phyloP scores from a whole-genome alignment of 2,113 vertebrate species.

The Heterocephalus glaber region DNA sequence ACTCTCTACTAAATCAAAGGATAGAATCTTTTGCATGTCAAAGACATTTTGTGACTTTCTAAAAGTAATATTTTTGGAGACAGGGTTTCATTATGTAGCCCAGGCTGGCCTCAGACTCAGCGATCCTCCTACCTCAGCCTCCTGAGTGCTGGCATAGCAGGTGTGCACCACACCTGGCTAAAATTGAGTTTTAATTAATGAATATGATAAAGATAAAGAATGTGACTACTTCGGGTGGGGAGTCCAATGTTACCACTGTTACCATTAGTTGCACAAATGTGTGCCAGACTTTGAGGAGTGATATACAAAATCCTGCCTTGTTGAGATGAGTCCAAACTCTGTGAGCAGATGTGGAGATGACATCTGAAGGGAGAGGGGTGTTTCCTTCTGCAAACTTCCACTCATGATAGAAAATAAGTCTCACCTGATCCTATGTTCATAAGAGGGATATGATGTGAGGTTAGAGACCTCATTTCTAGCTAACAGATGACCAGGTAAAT shows the following conservation, averaged over 20 bases:
- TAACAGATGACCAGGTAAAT: neutral
- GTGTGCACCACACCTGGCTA: neutral
- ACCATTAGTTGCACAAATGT: neutral
- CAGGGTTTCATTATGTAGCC: neutral
- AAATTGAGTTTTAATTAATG: slow-evolving; percentile 3
- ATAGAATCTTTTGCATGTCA: neutral
- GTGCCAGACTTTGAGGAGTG: neutral
- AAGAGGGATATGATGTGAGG: neutral
- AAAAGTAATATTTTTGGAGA: neutral
- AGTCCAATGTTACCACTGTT: neutral
- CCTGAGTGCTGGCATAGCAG: neutral
- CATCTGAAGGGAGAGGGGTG: neutral
- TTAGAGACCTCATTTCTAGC: neutral
- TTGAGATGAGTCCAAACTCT: accelerated
- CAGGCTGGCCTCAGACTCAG: neutral
- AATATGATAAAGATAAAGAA: neutral
- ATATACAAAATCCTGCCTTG: neutral
- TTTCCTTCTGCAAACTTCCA: neutral
- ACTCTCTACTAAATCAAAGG: neutral
- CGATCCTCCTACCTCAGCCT: neutral
- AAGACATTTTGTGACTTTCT: neutral
- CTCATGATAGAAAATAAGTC: neutral
- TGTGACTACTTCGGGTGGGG: neutral
- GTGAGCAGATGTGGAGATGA: too few species aligned
- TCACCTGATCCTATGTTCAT: neutral